Conservation (phyloP, 2,888 invertebrate species). For the Ceraclea dissimilis region DNA sequence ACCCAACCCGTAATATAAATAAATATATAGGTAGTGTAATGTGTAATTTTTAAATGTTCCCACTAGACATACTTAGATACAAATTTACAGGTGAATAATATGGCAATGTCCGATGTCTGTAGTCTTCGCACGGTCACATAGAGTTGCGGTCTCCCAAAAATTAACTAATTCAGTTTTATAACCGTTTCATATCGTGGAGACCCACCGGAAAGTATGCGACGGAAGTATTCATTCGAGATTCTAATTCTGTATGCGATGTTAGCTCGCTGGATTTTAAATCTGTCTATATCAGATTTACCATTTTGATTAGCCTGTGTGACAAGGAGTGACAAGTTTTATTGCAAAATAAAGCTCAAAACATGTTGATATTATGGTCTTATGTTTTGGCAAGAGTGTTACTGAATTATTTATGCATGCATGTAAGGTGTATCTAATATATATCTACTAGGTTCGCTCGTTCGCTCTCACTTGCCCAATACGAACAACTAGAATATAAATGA, state of each 20-base stretch:
- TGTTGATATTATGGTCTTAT: neutral
- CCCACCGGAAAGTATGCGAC: constrained; percentile 7
- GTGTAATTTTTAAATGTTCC: no score
- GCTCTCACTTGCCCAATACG: no score
- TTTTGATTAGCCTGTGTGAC: neutral
- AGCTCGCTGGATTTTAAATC: neutral
- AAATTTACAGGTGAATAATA: no score
- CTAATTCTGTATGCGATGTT: constrained; percentile 11
- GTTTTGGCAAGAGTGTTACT: neutral
- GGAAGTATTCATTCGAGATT: constrained; percentile 12
- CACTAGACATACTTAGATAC: no score
- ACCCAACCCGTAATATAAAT: no score
- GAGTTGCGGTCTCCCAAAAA: no score
- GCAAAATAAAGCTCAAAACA: neutral
- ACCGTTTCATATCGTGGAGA: constrained; percentile 6
- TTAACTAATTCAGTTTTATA: no score
- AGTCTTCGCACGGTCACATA: no score
- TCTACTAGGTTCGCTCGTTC: neutral
- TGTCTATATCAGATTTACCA: neutral
- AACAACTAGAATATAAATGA: no score
- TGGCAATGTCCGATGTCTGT: no score
- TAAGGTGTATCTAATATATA: neutral
- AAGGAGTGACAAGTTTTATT: neutral
- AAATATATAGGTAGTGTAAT: no score
- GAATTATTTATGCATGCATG: no score